Evolutionary conservation across 2,888 invertebrate species (phyloP).

Genomic region (Pristionchus mayeri): DNA sequence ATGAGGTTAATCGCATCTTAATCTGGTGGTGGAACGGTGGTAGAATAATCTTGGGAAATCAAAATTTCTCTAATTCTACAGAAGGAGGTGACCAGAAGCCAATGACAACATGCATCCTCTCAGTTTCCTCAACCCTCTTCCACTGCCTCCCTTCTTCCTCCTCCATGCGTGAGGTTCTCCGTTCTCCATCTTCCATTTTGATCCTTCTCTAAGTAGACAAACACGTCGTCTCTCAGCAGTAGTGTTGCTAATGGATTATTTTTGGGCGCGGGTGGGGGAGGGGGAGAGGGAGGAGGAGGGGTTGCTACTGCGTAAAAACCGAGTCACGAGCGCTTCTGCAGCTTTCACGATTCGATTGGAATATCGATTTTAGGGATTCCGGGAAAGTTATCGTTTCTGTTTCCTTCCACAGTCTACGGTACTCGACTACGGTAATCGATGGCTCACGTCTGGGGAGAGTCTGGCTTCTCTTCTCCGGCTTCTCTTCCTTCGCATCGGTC

Average conservation of each 20-base stretch:
- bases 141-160: too few species aligned
- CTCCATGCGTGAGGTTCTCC: neutral
- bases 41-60: too few species aligned
- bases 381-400: too few species aligned
- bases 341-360: too few species aligned
- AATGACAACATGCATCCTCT: too few species aligned
- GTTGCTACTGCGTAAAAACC: neutral
- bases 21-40: too few species aligned
- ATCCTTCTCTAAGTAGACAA: slow-evolving; percentile 12
- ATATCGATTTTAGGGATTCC: too few species aligned
- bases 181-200: slow-evolving; percentile 4
- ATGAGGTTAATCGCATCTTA: too few species aligned
- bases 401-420: too few species aligned
- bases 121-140: too few species aligned
- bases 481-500: slow-evolving; percentile 54
- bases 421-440: neutral
- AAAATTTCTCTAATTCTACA: too few species aligned
- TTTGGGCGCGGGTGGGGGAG: neutral
- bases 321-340: neutral
- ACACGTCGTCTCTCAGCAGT: slow-evolving; percentile 36
- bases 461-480: slow-evolving; percentile 29
- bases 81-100: too few species aligned
- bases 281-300: slow-evolving; percentile 1
- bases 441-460: slow-evolving; percentile 36
- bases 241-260: slow-evolving; percentile 42